Evolutionary conservation across 2,888 invertebrate genomes (phyloP).

Genomic region (Eristalis arbustorum): DNA sequence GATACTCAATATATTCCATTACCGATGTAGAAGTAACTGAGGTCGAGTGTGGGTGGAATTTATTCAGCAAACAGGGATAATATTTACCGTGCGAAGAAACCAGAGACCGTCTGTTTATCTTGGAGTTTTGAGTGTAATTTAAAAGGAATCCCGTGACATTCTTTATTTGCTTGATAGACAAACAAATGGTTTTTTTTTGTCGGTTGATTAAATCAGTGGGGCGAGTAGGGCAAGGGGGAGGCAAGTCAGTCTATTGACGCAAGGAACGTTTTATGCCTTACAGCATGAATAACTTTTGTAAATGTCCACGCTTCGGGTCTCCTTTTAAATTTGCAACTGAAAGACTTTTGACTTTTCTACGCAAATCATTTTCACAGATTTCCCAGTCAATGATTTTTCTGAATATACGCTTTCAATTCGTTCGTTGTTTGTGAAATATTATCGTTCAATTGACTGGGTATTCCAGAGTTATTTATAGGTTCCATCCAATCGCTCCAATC

Average conservation of each 20-base stretch:
- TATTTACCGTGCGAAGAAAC: not conserved
- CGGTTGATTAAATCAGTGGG: not conserved
- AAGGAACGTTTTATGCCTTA: not conserved
- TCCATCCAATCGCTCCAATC: not conserved
- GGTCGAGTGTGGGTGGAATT: constrained; percentile 19
- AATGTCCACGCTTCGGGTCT: not conserved
- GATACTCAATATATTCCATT: constrained; percentile 16
- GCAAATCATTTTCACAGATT: not conserved
- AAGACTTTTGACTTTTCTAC: not conserved
- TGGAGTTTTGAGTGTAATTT: not conserved
- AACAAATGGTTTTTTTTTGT: not conserved
- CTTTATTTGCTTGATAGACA: not conserved
- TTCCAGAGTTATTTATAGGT: not conserved
- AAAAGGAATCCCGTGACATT: not conserved
- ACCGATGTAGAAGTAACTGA: constrained; percentile 23
- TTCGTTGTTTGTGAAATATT: too few species aligned
- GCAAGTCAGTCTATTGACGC: not conserved
- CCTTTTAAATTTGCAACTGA: not conserved
- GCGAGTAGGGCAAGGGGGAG: not conserved
- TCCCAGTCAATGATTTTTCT: not conserved
- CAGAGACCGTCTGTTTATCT: not conserved
- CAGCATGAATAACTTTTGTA: not conserved
- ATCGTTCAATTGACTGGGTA: not conserved
- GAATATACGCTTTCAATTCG: too few species aligned
- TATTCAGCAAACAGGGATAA: constrained; percentile 12